Evolutionary conservation across 2,888 invertebrate species (phyloP).

Genomic region (Agelastica alni): DNA sequence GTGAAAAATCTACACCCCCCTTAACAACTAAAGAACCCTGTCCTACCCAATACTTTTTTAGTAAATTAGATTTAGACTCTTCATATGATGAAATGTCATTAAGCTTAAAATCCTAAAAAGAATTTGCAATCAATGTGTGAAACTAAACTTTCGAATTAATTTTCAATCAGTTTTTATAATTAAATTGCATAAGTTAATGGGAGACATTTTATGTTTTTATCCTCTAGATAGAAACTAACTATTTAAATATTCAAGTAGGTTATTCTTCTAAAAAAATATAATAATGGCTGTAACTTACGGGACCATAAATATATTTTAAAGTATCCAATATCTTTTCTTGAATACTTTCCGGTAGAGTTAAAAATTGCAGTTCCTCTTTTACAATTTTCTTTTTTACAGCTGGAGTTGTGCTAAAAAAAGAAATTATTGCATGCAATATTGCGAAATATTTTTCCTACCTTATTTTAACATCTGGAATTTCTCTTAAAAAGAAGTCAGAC

Average conservation of each 20-base stretch:
- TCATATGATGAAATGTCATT: slow-evolving; percentile 58
- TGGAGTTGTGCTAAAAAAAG: slow-evolving; percentile 26
- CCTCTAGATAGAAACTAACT: no score
- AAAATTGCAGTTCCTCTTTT: slow-evolving; percentile 76
- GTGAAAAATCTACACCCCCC: slow-evolving; percentile 72
- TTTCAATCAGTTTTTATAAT: no score
- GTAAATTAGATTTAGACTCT: slow-evolving; percentile 71
- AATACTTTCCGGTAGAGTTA: slow-evolving; percentile 69
- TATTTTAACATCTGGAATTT: slow-evolving; percentile 66
- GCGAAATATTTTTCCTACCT: slow-evolving; percentile 52
- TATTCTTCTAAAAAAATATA: no score
- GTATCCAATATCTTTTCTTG: slow-evolving; percentile 77
- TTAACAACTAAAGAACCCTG: slow-evolving; percentile 75
- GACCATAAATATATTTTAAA: slow-evolving; percentile 74
- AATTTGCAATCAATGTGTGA: no score
- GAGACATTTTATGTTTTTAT: no score
- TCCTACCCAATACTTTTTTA: slow-evolving; percentile 77
- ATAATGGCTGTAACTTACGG: slow-evolving; percentile 64
- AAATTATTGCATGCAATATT: slow-evolving; percentile 1
- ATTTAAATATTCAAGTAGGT: no score
- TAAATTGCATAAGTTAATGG: no score
- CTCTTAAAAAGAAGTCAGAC: slow-evolving; percentile 68
- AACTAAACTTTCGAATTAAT: no score
- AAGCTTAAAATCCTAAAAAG: slow-evolving; percentile 59
- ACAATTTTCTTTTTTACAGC: slow-evolving; percentile 59